Evolutionary conservation across 1,140 invertebrate genomes (phyloP).

Genomic region (Monomorium pharaonis): DNA sequence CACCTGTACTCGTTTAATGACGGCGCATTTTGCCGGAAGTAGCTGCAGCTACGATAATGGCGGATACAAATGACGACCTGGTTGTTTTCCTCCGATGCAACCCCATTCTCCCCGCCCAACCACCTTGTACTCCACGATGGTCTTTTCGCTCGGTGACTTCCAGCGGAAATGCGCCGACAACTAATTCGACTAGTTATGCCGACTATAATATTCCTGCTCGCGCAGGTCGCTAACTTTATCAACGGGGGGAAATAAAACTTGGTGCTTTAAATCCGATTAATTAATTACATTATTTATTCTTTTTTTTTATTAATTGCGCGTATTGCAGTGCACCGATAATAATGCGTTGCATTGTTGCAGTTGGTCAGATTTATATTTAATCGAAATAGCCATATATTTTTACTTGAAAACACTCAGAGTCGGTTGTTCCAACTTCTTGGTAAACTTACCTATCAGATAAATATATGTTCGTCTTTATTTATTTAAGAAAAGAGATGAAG

Average conservation of each 20-base stretch:
- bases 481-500: too few relatives aligned
- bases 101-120: background rate
- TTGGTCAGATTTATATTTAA: constrained; percentile 10
- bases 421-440: too few relatives aligned
- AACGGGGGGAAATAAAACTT: background rate
- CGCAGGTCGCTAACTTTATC: background rate
- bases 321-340: background rate
- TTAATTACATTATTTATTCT: constrained; percentile 30
- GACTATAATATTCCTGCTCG: background rate
- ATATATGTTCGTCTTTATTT: too few relatives aligned
- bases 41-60: constrained; percentile 54
- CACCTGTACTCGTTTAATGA: constrained; percentile 43
- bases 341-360: background rate
- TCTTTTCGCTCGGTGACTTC: constrained; percentile 22
- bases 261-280: background rate
- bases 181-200: constrained; percentile 31
- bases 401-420: too few relatives aligned
- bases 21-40: constrained; percentile 35
- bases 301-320: too few relatives aligned
- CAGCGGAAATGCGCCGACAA: background rate
- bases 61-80: constrained; percentile 60
- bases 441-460: too few relatives aligned
- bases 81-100: constrained; percentile 34
- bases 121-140: background rate
- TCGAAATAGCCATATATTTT: too few relatives aligned